Percentiles rank a stretch among this genome's conserved stretches.
Evolutionary conservation across 2,888 invertebrate species (phyloP).

Genomic region (Eucera pruinosa): DNA sequence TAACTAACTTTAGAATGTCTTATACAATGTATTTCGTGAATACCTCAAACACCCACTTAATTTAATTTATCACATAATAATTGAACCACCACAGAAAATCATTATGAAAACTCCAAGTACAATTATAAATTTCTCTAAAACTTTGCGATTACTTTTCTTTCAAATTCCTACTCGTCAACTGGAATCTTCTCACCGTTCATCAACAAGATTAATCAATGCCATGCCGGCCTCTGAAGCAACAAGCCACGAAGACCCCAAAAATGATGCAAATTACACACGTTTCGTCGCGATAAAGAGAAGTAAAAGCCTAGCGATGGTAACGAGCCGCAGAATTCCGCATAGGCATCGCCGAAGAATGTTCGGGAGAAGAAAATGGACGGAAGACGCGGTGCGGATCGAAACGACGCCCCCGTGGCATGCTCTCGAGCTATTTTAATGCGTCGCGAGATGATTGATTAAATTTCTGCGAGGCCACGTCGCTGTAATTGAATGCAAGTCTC

Average conservation of each 20-base stretch:
- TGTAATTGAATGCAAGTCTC: conserved; percentile 67
- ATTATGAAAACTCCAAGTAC: background rate
- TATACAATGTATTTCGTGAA: no score
- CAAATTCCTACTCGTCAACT: background rate
- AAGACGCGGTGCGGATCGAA: conserved; percentile 46
- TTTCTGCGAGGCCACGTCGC: conserved; percentile 58
- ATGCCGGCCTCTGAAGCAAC: background rate
- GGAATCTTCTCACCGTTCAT: background rate
- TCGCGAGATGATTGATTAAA: conserved; percentile 70
- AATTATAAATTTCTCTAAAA: background rate
- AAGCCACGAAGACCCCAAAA: background rate
- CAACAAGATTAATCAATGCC: conserved; percentile 8
- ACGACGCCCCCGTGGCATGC: conserved; percentile 56
- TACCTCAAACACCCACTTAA: no score
- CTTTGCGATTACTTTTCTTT: no score
- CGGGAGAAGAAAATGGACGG: conserved; percentile 22
- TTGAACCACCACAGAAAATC: background rate
- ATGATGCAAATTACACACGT: conserved; percentile 32
- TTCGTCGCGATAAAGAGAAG: background rate
- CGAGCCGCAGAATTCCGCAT: conserved; percentile 36
- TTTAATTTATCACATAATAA: no score
- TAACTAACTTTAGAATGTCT: no score
- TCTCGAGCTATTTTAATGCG: conserved; percentile 64
- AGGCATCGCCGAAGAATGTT: conserved; percentile 33
- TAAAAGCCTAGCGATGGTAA: conserved; percentile 4